phyloP scores from a whole-genome alignment of 2,113 vertebrate species.

The Salvator merianae region DNA sequence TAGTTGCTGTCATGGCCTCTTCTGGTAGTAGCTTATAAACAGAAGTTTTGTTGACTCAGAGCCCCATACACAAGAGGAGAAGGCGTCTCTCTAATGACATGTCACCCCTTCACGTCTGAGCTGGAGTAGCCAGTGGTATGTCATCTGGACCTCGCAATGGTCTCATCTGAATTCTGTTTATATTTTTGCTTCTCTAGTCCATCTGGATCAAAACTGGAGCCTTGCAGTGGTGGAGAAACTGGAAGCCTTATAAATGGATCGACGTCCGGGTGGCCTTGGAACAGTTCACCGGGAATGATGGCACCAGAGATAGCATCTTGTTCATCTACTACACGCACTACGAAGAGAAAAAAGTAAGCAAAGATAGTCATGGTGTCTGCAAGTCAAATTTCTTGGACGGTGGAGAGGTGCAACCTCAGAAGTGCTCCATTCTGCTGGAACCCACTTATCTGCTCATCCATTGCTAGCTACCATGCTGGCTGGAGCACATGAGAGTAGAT shows the following conservation, averaged over 20 bases:
- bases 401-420: no score
- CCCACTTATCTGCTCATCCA: no score
- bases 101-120: no score
- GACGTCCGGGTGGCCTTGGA: constrained; percentile 93
- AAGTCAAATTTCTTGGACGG: no score
- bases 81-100: background rate
- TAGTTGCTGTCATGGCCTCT: no score
- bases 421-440: no score
- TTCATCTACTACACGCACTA: constrained; percentile 94
- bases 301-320: constrained; percentile 91
- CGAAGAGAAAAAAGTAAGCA: constrained; percentile 91
- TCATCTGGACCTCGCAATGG: fast-evolving
- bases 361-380: no score
- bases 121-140: background rate
- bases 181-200: constrained; percentile 72
- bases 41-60: no score
- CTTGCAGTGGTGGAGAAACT: constrained; percentile 96
- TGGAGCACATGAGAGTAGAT: no score
- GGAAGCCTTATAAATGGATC: constrained; percentile 94
- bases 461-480: no score
- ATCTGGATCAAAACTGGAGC: constrained; percentile 96
- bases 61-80: no score
- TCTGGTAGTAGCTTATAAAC: no score
- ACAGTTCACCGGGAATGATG: constrained; percentile 90
- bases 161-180: background rate